Evolutionary conservation across 2,113 vertebrate genomes (phyloP).

Genomic region (Ictalurus punctatus): DNA sequence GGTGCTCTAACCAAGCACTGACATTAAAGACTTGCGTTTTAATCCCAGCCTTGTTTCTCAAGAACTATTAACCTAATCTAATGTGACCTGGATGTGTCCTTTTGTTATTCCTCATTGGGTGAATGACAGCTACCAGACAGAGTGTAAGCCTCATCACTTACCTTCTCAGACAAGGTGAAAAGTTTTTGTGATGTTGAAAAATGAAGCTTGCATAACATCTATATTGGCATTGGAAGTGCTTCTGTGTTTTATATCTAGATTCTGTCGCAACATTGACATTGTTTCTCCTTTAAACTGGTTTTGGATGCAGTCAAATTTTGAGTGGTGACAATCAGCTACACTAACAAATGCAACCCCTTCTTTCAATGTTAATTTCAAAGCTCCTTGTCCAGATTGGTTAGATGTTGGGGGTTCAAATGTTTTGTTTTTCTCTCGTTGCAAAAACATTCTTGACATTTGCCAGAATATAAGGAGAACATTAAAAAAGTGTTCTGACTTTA

Average conservation of each 20-base stretch:
- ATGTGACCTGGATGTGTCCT: slow-evolving; percentile 8
- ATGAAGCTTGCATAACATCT: not conserved
- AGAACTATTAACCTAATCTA: slow-evolving; percentile 32
- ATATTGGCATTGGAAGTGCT: not conserved
- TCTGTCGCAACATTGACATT: slow-evolving; percentile 7
- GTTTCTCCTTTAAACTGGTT: not conserved
- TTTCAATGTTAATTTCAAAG: not conserved
- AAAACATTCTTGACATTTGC: not conserved
- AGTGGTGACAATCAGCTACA: not conserved
- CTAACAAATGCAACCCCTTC: not conserved
- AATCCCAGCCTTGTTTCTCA: slow-evolving; percentile 25
- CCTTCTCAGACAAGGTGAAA: slow-evolving; percentile 17
- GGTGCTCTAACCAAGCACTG: slow-evolving; percentile 12
- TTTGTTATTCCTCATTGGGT: slow-evolving; percentile 7
- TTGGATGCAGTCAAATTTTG: not conserved
- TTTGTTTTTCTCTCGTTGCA: not conserved
- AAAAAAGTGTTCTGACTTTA: not conserved
- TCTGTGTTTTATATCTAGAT: slow-evolving; percentile 14
- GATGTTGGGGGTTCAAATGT: not conserved
- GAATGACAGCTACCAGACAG: not conserved
- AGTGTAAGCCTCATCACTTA: not conserved
- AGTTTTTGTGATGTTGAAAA: slow-evolving; percentile 18
- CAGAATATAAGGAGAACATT: not conserved
- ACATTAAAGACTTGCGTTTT: not conserved
- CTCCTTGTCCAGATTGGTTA: not conserved